These are phyloP conservation scores for Conomelus anceps DNA, from an alignment of 2,888 invertebrate species.

Conservation along the genomic window DNA sequence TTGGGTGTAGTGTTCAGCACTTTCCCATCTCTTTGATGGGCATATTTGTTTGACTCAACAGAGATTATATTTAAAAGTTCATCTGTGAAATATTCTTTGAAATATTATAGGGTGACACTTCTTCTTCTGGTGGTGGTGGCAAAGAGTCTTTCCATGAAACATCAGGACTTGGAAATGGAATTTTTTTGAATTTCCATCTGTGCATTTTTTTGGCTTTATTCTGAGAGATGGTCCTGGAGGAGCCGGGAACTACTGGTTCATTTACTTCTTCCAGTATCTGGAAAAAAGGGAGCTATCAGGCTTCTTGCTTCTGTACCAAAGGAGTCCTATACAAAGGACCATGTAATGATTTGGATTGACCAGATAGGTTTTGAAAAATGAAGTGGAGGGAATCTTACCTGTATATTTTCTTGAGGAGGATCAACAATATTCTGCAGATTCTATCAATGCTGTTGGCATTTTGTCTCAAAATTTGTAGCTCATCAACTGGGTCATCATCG, in stretches of 20 bases:
- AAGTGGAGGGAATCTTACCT: background rate
- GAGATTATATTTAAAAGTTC: background rate
- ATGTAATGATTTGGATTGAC: no score
- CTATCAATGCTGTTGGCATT: background rate
- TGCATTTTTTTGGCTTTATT: background rate
- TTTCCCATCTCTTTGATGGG: constrained; percentile 15
- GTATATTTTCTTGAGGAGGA: background rate
- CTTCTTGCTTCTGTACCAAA: background rate
- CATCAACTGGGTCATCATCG: background rate
- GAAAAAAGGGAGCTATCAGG: background rate
- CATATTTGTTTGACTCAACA: constrained; percentile 11
- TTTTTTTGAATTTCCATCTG: constrained; percentile 8
- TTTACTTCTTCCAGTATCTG: background rate
- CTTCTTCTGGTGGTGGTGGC: background rate
- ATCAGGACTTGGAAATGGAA: background rate
- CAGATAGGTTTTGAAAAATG: background rate
- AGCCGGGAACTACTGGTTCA: background rate
- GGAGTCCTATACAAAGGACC: background rate
- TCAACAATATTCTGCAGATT: background rate
- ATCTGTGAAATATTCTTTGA: no score
- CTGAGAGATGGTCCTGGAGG: background rate
- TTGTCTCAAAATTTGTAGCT: background rate
- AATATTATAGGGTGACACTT: background rate
- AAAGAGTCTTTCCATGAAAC: background rate
- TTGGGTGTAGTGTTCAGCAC: background rate